A percentile compares a stretch with the other conserved stretches of the same genome.
phyloP scores from a whole-genome alignment of 2,888 invertebrate species.

The Brachyptera risi region DNA sequence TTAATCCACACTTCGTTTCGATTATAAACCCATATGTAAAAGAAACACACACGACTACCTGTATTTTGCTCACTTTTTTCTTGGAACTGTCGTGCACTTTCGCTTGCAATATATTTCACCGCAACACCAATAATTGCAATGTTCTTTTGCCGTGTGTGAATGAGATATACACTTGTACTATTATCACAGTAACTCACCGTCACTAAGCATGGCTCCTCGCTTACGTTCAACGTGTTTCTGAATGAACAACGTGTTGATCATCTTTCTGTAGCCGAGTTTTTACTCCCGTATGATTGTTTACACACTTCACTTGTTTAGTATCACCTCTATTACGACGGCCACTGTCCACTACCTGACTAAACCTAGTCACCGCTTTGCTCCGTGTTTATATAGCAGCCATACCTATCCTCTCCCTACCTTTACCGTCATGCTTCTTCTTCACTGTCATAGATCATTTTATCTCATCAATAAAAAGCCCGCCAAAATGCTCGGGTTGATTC shows the following conservation, averaged over 20 bases:
- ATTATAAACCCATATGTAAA: no score
- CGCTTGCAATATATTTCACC: not conserved
- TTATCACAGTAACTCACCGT: not conserved
- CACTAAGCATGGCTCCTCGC: no score
- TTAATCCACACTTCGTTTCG: no score
- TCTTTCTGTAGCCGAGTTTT: not conserved
- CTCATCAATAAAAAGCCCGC: not conserved
- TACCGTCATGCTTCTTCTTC: no score
- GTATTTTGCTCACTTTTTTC: no score
- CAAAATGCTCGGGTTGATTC: no score
- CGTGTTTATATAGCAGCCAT: slow-evolving; percentile 4
- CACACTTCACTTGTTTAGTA: not conserved
- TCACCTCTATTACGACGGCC: not conserved
- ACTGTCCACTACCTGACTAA: slow-evolving; percentile 21
- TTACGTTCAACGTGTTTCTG: not conserved
- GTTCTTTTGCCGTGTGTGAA: not conserved
- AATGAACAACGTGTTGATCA: not conserved
- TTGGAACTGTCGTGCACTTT: no score
- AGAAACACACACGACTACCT: no score
- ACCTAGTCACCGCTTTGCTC: slow-evolving; percentile 1
- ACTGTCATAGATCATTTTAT: slow-evolving; percentile 10
- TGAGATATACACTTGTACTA: not conserved
- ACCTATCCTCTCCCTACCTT: slow-evolving; percentile 1
- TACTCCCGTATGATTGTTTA: not conserved
- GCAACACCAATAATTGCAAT: no score